Evolutionary conservation across 2,888 invertebrate genomes (phyloP).

Genomic region (Caenorhabditis sulstoni): DNA sequence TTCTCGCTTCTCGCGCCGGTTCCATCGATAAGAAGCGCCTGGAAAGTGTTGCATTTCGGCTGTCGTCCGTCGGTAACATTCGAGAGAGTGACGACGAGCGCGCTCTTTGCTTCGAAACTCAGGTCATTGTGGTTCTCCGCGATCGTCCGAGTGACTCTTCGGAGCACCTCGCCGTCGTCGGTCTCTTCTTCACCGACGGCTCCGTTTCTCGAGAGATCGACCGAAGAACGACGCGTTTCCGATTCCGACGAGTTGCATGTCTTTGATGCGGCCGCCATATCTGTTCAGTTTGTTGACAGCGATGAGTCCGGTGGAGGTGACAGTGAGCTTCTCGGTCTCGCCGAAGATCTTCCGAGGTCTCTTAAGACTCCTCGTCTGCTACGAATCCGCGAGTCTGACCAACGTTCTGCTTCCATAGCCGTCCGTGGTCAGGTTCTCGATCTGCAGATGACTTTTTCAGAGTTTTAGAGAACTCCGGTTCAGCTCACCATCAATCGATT

Average conservation of each 20-base stretch:
- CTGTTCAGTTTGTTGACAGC: constrained; percentile 67
- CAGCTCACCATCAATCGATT: too few species aligned
- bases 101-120: constrained; percentile 74
- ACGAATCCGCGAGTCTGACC: too few species aligned
- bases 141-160: constrained; percentile 61
- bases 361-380: constrained; percentile 71
- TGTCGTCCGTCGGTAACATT: constrained; percentile 70
- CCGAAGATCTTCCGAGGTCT: constrained; percentile 77
- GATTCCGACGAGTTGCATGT: constrained; percentile 72
- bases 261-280: constrained; percentile 68
- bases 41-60: constrained; percentile 77
- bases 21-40: constrained; percentile 77
- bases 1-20: constrained; percentile 63
- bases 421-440: too few species aligned
- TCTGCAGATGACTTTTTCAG: too few species aligned
- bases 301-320: constrained; percentile 77
- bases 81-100: constrained; percentile 72
- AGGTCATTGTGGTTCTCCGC: constrained; percentile 67
- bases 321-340: constrained; percentile 70
- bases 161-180: constrained; percentile 55
- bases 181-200: constrained; percentile 70
- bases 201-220: constrained; percentile 73
- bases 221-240: constrained; percentile 80
- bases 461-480: too few species aligned
- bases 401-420: too few species aligned